Percentiles rank a stretch among this genome's conserved stretches.
Evolutionary conservation across 30 jellyfish, hydroid and myxozoan genomes (phyloP).

Genomic region (Sanderia malayensis): DNA sequence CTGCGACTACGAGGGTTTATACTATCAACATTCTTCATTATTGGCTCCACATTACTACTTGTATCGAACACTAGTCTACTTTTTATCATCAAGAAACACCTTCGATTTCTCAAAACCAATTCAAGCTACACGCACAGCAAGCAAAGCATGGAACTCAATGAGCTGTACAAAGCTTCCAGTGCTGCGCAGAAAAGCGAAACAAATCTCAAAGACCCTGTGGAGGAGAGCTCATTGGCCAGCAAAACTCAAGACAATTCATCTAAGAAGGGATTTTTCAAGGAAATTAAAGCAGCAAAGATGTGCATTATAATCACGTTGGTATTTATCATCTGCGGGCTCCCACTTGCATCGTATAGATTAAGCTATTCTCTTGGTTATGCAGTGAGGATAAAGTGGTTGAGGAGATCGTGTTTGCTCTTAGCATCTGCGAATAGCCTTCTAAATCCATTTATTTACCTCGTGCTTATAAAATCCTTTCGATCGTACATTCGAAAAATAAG

Average conservation of each 20-base stretch:
- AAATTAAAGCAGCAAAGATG: constrained; percentile 39
- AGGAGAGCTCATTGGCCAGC: no score
- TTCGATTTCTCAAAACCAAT: not conserved
- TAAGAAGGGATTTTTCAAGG: not conserved
- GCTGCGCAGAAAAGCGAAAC: no score
- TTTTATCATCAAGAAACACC: constrained; percentile 12
- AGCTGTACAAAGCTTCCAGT: not conserved
- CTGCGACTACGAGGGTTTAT: constrained; percentile 37
- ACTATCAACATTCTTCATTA: constrained; percentile 15
- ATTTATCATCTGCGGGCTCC: constrained; percentile 36
- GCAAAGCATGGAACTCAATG: not conserved
- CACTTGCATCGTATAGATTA: constrained; percentile 28
- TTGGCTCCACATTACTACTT: constrained; percentile 32
- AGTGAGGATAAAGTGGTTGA: constrained; percentile 38
- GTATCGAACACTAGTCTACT: constrained; percentile 17
- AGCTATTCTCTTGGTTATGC: constrained; percentile 34
- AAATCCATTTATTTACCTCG: constrained; percentile 43
- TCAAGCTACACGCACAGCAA: not conserved
- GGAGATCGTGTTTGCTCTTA: constrained; percentile 30
- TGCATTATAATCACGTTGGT: constrained; percentile 35
- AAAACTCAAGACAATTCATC: not conserved
- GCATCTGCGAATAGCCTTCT: constrained; percentile 31
- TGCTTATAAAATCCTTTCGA: constrained; percentile 34
- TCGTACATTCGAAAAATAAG: constrained; percentile 9
- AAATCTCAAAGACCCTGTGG: no score